Evolutionary conservation across 2,797 vertebrate species (phyloP).

Genomic region (Nannoperca australis): DNA sequence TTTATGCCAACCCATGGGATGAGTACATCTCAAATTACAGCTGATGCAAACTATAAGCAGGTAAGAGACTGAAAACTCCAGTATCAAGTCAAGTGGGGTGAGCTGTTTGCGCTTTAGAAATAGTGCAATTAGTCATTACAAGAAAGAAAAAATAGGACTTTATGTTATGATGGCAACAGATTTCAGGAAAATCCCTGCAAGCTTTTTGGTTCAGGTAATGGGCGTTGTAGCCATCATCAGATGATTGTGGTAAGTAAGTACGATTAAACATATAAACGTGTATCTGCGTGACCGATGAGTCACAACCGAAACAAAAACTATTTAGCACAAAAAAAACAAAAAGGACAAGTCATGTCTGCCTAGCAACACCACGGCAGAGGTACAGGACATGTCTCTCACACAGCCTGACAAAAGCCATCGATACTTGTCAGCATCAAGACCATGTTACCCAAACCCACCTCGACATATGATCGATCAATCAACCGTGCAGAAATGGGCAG

Average conservation of each 20-base stretch:
- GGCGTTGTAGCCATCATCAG: slow-evolving; percentile 1
- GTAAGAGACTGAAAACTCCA: neutral
- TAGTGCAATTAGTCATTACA: slow-evolving; percentile 11
- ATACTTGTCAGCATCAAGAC: neutral
- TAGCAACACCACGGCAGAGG: slow-evolving; percentile 4
- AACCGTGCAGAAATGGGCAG: neutral
- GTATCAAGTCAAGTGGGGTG: neutral
- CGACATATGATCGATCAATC: neutral
- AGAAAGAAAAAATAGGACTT: neutral
- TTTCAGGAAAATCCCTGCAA: neutral
- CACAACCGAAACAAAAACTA: slow-evolving; percentile 54
- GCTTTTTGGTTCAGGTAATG: neutral
- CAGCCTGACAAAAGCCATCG: neutral
- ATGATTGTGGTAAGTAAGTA: neutral
- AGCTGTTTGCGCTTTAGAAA: neutral
- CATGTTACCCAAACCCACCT: neutral
- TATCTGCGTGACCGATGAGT: slow-evolving; percentile 40
- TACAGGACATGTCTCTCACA: neutral
- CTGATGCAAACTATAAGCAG: neutral
- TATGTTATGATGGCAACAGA: neutral
- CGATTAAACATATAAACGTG: neutral
- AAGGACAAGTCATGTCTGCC: neutral
- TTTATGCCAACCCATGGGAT: neutral
- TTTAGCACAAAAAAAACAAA: neutral
- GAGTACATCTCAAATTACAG: neutral